Evolutionary conservation across 2,113 vertebrate species (phyloP).

Genomic region (Arothron firmamentum): DNA sequence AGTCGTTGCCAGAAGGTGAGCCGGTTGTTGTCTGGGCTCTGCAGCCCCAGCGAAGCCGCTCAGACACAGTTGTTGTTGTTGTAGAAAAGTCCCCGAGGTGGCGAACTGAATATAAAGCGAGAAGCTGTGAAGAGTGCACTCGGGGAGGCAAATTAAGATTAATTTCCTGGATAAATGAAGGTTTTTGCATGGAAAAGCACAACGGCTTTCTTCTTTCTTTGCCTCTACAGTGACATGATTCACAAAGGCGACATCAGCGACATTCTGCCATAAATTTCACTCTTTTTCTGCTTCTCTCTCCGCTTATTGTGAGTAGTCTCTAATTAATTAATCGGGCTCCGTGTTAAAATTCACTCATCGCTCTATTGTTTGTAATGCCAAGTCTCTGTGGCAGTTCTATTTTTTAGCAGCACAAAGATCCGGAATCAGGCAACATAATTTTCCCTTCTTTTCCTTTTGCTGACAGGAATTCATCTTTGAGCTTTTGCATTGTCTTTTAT

Average conservation of each 20-base stretch:
- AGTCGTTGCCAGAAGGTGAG: no score
- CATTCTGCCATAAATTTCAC: conserved; percentile 21
- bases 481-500: neutral
- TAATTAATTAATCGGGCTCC: conserved; percentile 52
- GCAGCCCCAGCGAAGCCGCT: conserved; percentile 10
- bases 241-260: conserved; percentile 29
- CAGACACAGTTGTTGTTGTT: conserved; percentile 38
- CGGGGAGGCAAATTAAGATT: conserved; percentile 47
- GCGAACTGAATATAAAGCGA: conserved; percentile 43
- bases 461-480: conserved; percentile 5
- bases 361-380: conserved; percentile 23
- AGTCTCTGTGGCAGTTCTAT: conserved; percentile 35
- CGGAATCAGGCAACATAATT: conserved; percentile 19
- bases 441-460: conserved; percentile 13
- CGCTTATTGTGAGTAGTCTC: conserved; percentile 11
- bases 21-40: no score
- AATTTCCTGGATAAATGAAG: conserved; percentile 51
- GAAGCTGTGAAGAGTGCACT: conserved; percentile 31
- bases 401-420: conserved; percentile 17
- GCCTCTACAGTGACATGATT: conserved; percentile 19
- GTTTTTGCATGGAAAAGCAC: conserved; percentile 33
- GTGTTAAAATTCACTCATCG: conserved; percentile 41
- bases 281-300: neutral
- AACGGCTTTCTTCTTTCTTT: conserved; percentile 23
- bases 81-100: conserved; percentile 36